Conservation (phyloP, 2,888 invertebrate species). For the Brassicogethes aeneus region DNA sequence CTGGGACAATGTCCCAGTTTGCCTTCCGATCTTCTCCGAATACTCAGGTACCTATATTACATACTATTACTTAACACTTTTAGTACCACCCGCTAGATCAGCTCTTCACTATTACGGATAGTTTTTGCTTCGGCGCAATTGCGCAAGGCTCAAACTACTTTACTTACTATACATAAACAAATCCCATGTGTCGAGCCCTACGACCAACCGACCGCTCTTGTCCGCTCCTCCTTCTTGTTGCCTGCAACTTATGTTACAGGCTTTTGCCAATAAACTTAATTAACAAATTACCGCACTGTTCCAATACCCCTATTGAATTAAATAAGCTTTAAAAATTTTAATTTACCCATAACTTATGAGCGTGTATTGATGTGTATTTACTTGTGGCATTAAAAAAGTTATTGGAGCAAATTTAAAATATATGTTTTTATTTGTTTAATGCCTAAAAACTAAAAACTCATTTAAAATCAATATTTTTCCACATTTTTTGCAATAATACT, state of each 20-base stretch:
- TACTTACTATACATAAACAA: neutral
- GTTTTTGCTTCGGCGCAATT: slow-evolving; percentile 9
- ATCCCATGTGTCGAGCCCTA: slow-evolving; percentile 1
- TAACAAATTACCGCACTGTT: too few species aligned
- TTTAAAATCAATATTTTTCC: too few species aligned
- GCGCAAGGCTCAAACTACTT: slow-evolving; percentile 1
- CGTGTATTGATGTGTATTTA: too few species aligned
- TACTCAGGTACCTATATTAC: slow-evolving; percentile 50
- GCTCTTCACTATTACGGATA: slow-evolving; percentile 9
- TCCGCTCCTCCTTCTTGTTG: neutral
- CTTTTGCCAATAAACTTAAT: neutral
- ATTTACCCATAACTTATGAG: too few species aligned
- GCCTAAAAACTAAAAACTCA: too few species aligned
- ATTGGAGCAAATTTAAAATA: too few species aligned
- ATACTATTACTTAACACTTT: neutral
- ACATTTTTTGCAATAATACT: too few species aligned
- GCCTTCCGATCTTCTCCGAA: slow-evolving; percentile 56
- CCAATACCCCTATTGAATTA: too few species aligned
- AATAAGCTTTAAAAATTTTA: too few species aligned
- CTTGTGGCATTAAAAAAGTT: too few species aligned
- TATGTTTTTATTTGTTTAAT: too few species aligned
- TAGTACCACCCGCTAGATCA: neutral
- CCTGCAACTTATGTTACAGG: neutral
- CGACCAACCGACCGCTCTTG: too few species aligned
- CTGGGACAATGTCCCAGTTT: slow-evolving; percentile 59